Percentiles rank a stretch among this genome's conserved stretches.
Conservation (phyloP, 1,140 invertebrate species). For the Lordiphosa stackelbergi region DNA sequence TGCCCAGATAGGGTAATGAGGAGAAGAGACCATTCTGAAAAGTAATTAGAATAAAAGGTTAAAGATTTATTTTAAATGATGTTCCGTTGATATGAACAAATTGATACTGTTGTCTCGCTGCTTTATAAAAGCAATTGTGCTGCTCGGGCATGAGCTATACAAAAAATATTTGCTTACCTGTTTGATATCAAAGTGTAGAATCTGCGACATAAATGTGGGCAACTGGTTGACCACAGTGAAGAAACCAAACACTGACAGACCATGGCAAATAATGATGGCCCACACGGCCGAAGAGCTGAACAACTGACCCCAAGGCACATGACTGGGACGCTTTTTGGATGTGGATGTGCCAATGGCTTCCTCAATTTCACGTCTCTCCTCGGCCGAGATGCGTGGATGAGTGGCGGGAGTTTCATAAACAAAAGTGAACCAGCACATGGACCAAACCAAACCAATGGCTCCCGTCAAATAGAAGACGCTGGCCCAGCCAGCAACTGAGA, state of each 20-base stretch:
- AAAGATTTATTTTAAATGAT: neutral
- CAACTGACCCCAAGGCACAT: slow-evolving; percentile 89
- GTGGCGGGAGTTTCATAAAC: slow-evolving; percentile 90
- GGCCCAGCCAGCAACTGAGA: slow-evolving; percentile 88
- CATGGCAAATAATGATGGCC: slow-evolving; percentile 94
- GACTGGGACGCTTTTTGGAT: slow-evolving; percentile 80
- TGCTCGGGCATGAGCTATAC: no score
- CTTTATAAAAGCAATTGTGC: no score
- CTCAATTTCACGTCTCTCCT: slow-evolving; percentile 90
- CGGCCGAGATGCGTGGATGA: slow-evolving; percentile 89
- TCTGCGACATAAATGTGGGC: slow-evolving; percentile 95
- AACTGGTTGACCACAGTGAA: slow-evolving; percentile 96
- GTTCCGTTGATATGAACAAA: neutral
- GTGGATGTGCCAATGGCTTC: slow-evolving; percentile 82
- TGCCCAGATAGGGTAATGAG: slow-evolving; percentile 91
- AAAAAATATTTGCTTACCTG: slow-evolving; percentile 77
- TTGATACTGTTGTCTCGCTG: no score
- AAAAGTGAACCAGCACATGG: slow-evolving; percentile 88
- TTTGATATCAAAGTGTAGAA: slow-evolving; percentile 92
- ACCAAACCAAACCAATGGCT: slow-evolving; percentile 88
- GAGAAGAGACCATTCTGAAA: slow-evolving; percentile 88
- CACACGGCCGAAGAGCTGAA: slow-evolving; percentile 91
- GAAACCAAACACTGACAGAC: slow-evolving; percentile 94
- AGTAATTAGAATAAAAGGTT: neutral
- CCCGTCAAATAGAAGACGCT: slow-evolving; percentile 92